phyloP scores from a whole-genome alignment of 1,140 invertebrate genomes.

The Schlechtendalia chinensis region DNA sequence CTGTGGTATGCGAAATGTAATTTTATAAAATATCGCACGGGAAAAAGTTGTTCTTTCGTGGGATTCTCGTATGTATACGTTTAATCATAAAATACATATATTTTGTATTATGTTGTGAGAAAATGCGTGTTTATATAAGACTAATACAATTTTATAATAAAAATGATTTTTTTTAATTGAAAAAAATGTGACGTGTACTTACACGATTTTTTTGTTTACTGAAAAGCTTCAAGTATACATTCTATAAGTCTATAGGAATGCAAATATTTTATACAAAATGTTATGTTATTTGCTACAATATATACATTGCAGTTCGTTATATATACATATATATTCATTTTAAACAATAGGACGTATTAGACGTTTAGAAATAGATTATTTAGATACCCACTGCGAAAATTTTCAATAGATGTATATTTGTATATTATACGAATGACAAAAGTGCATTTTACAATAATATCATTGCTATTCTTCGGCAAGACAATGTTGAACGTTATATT shows the following conservation, averaged over 20 bases:
- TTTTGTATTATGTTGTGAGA: too few species aligned
- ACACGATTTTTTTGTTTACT: too few species aligned
- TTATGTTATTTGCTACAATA: too few species aligned
- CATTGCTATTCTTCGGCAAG: neutral
- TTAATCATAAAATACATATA: too few species aligned
- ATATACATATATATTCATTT: neutral
- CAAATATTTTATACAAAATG: too few species aligned
- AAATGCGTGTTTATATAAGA: too few species aligned
- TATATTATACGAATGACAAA: neutral
- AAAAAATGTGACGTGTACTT: too few species aligned
- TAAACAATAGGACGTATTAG: neutral
- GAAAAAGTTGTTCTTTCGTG: neutral
- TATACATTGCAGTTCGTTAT: too few species aligned
- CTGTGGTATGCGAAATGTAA: too few species aligned
- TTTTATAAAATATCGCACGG: neutral
- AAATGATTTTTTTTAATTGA: neutral
- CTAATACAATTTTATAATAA: neutral
- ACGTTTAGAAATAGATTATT: constrained; percentile 7
- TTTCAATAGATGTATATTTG: neutral
- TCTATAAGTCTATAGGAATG: too few species aligned
- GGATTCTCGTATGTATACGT: neutral
- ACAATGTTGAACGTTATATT: constrained; percentile 27
- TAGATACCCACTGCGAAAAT: neutral
- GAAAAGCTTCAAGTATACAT: too few species aligned
- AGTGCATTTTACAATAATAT: neutral